phyloP scores from a whole-genome alignment of 2,888 invertebrate species.

The Piscicola geometra region DNA sequence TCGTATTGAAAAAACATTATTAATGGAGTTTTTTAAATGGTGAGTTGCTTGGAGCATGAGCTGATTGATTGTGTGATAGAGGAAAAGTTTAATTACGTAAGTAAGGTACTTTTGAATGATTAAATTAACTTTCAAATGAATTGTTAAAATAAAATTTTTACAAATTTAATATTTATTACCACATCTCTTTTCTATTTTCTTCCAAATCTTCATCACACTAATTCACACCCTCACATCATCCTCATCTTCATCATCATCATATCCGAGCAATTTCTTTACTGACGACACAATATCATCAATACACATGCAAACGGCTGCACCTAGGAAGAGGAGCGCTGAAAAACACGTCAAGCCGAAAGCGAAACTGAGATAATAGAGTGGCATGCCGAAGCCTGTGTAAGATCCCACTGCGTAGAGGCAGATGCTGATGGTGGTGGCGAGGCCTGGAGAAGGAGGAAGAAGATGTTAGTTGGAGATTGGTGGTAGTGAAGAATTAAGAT shows the following conservation, averaged over 20 bases:
- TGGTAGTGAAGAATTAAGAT: not conserved
- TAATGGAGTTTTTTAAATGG: too few species aligned
- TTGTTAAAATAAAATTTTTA: too few species aligned
- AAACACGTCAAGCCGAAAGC: conserved; percentile 55
- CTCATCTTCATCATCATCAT: conserved; percentile 31
- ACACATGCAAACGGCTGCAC: conserved; percentile 41
- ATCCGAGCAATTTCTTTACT: conserved; percentile 36
- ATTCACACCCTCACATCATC: conserved; percentile 35
- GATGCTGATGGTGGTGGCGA: conserved; percentile 51
- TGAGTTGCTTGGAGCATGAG: too few species aligned
- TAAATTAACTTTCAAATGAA: too few species aligned
- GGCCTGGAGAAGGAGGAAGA: conserved; percentile 45
- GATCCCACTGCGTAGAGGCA: conserved; percentile 52
- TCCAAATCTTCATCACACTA: not conserved
- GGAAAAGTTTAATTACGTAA: too few species aligned
- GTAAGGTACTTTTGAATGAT: too few species aligned
- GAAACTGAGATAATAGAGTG: conserved; percentile 49
- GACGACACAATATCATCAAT: conserved; percentile 41
- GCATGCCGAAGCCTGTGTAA: conserved; percentile 46
- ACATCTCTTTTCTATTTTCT: too few species aligned
- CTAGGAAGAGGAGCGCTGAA: conserved; percentile 51
- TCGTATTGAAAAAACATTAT: too few species aligned
- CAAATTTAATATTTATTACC: too few species aligned
- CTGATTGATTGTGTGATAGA: too few species aligned
- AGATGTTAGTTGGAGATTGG: too few species aligned